phyloP scores from a whole-genome alignment of 2,888 invertebrate genomes.

The Lasioglossum figueresi region DNA sequence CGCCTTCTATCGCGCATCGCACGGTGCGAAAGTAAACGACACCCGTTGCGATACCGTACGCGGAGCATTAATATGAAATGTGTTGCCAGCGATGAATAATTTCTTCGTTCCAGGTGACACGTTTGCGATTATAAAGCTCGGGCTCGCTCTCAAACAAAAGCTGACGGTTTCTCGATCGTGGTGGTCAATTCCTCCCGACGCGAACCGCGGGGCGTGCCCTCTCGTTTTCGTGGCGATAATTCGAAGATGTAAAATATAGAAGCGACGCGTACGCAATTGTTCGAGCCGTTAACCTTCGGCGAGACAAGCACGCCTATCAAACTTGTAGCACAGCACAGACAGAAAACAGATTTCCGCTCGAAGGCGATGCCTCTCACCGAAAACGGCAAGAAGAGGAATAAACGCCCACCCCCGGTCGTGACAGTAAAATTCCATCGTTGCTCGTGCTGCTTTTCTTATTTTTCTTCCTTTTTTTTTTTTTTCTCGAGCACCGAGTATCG shows the following conservation, averaged over 20 bases:
- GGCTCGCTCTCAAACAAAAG: neutral
- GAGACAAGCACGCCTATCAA: neutral
- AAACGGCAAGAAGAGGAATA: slow-evolving; percentile 6
- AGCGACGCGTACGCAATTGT: neutral
- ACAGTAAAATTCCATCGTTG: slow-evolving; percentile 24
- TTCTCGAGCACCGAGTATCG: slow-evolving; percentile 68
- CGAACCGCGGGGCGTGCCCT: no score
- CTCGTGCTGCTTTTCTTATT: slow-evolving; percentile 18
- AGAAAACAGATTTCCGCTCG: slow-evolving; percentile 10
- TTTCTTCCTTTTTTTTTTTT: slow-evolving; percentile 35
- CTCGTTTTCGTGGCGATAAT: neutral
- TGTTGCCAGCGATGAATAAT: slow-evolving; percentile 44
- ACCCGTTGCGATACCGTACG: slow-evolving; percentile 31
- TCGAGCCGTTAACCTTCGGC: slow-evolving; percentile 3
- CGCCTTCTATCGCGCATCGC: slow-evolving; percentile 20
- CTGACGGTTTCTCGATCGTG: neutral
- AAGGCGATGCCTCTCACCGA: slow-evolving; percentile 1
- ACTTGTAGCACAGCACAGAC: neutral
- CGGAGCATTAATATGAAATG: slow-evolving; percentile 43
- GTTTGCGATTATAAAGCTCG: slow-evolving; percentile 10
- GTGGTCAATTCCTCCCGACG: neutral
- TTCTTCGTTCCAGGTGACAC: slow-evolving; percentile 23
- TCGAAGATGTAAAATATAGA: slow-evolving; percentile 2
- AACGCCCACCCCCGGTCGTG: neutral
- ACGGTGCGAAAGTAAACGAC: slow-evolving; percentile 24